phyloP scores from a whole-genome alignment of 2,113 vertebrate species.

The Triplophysa rosa region DNA sequence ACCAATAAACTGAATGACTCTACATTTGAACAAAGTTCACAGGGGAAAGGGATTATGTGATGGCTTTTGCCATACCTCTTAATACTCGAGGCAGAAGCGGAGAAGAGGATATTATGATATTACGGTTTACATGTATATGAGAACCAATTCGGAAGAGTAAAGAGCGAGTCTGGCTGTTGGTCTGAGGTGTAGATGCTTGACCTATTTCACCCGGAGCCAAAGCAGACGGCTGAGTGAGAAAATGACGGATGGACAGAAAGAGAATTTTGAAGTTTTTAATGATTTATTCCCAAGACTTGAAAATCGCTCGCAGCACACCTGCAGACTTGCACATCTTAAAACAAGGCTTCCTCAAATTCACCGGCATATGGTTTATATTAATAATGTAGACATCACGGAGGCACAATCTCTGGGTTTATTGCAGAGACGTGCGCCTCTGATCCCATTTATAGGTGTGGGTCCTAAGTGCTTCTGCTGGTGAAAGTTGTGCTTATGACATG shows the following conservation, averaged over 20 bases:
- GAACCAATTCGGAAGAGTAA: neutral
- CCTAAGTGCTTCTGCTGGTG: conserved; percentile 18
- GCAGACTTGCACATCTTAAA: conserved; percentile 36
- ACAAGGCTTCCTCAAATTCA: conserved; percentile 28
- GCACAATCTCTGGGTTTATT: conserved; percentile 35
- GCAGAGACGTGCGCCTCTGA: conserved; percentile 29
- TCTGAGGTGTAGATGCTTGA: conserved; percentile 3
- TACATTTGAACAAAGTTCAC: conserved; percentile 39
- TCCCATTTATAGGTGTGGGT: conserved; percentile 32
- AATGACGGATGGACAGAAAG: conserved; percentile 1
- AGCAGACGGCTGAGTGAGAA: neutral
- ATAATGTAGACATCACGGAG: conserved; percentile 46
- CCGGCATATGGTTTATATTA: conserved; percentile 46
- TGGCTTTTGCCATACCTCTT: conserved; percentile 31
- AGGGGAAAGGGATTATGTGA: conserved; percentile 11
- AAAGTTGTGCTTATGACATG: conserved; percentile 38
- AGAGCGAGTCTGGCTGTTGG: neutral
- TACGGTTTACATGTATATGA: conserved; percentile 18
- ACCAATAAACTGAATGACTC: conserved; percentile 28
- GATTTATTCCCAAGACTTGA: conserved; percentile 39
- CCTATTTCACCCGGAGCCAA: neutral
- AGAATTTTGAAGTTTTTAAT: conserved; percentile 38
- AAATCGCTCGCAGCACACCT: conserved; percentile 19
- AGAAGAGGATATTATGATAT: conserved; percentile 19
- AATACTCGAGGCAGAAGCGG: conserved; percentile 1